Evolutionary conservation across 2,797 vertebrate genomes (phyloP).

Genomic region (Catharus ustulatus): DNA sequence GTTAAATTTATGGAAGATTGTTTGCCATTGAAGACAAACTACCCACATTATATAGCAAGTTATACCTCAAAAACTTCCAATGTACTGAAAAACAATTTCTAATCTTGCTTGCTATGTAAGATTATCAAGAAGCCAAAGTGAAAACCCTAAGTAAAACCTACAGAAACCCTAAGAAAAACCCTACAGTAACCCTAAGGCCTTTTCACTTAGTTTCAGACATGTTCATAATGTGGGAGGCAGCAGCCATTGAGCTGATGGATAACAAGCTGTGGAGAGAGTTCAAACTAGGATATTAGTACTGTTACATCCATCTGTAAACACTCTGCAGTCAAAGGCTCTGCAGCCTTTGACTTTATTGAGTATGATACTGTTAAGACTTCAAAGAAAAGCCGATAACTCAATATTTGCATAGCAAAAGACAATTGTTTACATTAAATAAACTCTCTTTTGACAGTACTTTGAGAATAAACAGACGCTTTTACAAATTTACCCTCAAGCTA

Average conservation of each 20-base stretch:
- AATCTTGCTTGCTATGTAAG: not conserved
- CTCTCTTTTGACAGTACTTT: not conserved
- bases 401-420: not conserved
- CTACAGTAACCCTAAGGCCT: not conserved
- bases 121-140: not conserved
- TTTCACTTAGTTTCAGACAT: not conserved
- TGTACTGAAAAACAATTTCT: not conserved
- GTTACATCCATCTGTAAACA: not conserved
- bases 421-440: slow-evolving; percentile 2
- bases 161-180: not conserved
- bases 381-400: not conserved
- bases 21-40: not conserved
- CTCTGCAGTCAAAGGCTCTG: not conserved
- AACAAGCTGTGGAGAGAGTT: not conserved
- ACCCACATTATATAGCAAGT: not conserved
- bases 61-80: not conserved
- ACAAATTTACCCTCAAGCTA: not conserved
- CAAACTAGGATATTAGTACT: not conserved
- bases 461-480: not conserved
- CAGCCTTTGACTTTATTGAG: not conserved
- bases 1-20: not conserved
- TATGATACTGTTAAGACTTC: not conserved
- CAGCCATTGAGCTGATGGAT: not conserved
- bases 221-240: not conserved
- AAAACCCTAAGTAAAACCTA: not conserved